Evolutionary conservation across 2,797 vertebrate genomes (phyloP), one percentile per base, ranked within the genome.

Genomic region (Mastacembelus armatus): DNA sequence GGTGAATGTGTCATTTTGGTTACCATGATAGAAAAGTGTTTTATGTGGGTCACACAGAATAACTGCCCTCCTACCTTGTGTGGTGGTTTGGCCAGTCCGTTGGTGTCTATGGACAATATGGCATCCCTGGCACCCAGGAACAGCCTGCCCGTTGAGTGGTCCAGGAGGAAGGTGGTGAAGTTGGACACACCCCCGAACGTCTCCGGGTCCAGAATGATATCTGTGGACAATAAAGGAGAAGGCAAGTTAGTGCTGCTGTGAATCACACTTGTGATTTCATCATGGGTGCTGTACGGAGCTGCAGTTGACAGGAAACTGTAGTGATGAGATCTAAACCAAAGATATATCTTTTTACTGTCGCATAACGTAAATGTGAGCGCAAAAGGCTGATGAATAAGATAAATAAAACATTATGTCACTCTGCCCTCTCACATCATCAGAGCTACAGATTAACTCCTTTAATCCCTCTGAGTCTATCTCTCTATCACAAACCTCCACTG

Each of bases 121-220:
- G 94, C 82, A 10, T 96, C 93, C 22, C 75, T 90, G 44, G 93
- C 95, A 0, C 95, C 96, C 14, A 96, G 85, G 45, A 93, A 95
- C 10, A 96, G 91, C 4, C 66, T 88, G 16, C 89, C 92, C 1
- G 92, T 84, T 1, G 71, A 59, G 3, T 48, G 80, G 74, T 96
- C 88, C 86, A 96, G 75, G 4, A 95, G 91, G 62, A 96, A 93
- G 45, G 92, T 91, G 78, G 92, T 95, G 77, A 95, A 92, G 88
- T 96, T 94, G 65, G 84, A 69, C 30, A 83, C 81, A 0, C 51
- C 71, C 0, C 35, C 26, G 3, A 95, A 93, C 8, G 35, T 80
- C 15, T 72, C 57, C 2, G 78, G 84, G 27, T 72, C 77, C 29
- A 91, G 54, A 33, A 87, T 33, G 14, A 58, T 40, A 12, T 88